These are phyloP conservation scores for Threskiornis aethiopicus DNA, from an alignment of 2,797 vertebrate species.

Conservation along the genomic window DNA sequence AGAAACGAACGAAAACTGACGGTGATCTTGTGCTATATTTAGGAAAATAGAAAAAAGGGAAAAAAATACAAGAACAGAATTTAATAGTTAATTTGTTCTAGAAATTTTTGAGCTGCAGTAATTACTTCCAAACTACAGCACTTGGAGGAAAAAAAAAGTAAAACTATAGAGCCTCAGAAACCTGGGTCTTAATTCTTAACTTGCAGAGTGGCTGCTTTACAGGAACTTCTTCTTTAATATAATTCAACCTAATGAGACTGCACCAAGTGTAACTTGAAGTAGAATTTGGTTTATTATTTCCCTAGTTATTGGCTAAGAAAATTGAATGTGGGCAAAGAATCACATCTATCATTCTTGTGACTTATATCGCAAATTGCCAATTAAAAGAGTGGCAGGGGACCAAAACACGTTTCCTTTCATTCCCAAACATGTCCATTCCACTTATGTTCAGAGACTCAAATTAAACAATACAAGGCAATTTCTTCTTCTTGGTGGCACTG, in stretches of 20 bases:
- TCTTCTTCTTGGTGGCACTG: neutral
- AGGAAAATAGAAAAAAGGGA: neutral
- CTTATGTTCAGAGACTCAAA: neutral
- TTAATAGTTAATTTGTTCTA: neutral
- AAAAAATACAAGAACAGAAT: neutral
- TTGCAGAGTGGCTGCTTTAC: neutral
- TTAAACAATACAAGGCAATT: neutral
- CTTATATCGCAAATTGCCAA: neutral
- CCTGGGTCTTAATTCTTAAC: neutral
- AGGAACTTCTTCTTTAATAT: neutral
- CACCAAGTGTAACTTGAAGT: neutral
- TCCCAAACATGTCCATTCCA: neutral
- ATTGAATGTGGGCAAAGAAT: neutral
- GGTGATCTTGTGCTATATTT: neutral
- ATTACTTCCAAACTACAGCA: neutral
- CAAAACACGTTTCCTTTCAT: neutral
- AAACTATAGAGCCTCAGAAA: neutral
- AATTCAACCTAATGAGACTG: constrained; percentile 1
- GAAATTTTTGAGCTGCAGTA: neutral
- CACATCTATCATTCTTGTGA: neutral
- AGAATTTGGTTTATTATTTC: constrained; percentile 31
- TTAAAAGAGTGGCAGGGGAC: neutral
- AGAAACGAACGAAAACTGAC: neutral
- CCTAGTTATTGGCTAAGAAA: neutral
- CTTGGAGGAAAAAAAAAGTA: neutral